A percentile compares a stretch with the other conserved stretches of the same genome.
Conservation (phyloP, 2,797 vertebrate species). For the Artibeus lituratus region DNA sequence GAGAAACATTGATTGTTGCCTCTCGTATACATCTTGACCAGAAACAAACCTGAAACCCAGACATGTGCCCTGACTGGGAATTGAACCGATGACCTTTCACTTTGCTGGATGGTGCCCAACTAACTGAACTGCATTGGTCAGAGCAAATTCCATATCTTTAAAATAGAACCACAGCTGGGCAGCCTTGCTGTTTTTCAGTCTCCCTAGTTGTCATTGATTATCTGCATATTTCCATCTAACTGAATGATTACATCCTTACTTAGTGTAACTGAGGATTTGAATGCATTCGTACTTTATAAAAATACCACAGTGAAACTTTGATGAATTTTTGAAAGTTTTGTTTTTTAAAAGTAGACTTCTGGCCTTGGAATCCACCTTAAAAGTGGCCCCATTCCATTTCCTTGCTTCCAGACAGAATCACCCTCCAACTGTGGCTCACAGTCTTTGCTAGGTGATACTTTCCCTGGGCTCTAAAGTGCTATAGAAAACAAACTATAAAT, state of each 20-base stretch:
- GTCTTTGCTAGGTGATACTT: background rate
- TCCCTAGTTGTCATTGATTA: background rate
- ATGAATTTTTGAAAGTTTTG: background rate
- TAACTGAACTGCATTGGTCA: background rate
- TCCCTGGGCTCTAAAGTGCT: background rate
- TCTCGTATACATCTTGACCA: background rate
- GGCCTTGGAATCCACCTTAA: background rate
- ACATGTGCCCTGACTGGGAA: background rate
- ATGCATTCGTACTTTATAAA: conserved; percentile 11
- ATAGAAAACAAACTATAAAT: conserved; percentile 6
- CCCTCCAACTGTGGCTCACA: background rate
- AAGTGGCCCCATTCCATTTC: background rate
- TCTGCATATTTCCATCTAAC: background rate
- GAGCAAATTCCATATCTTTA: background rate
- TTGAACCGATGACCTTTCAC: background rate
- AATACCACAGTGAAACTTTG: background rate
- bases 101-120: background rate
- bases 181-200: background rate
- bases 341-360: conserved; percentile 11
- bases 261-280: background rate
- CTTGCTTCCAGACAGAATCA: background rate
- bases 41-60: background rate
- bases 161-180: background rate
- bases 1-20: background rate
- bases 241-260: background rate